A percentile compares a stretch with the other conserved stretches of the same genome.
phyloP scores from a whole-genome alignment of 2,888 invertebrate species.

The Dinocampus coccinellae region DNA sequence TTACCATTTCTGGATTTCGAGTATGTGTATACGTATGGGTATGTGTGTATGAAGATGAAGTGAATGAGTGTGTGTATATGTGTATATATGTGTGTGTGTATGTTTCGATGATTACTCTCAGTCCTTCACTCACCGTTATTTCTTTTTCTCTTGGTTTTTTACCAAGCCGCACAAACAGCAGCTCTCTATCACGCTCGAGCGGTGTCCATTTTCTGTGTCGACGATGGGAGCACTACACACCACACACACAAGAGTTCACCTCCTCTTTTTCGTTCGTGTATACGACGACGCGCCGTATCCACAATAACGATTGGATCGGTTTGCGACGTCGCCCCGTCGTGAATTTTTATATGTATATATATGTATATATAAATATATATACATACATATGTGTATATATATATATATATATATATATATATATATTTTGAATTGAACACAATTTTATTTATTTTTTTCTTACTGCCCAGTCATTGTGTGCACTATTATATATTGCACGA shows the following conservation, averaged over 20 bases:
- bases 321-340: slow-evolving; percentile 32
- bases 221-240: slow-evolving; percentile 47
- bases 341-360: too few relatives aligned
- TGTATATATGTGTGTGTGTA: neutral
- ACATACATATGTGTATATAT: too few relatives aligned
- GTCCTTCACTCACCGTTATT: neutral
- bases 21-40: neutral
- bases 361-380: too few relatives aligned
- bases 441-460: slow-evolving; percentile 9
- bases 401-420: too few relatives aligned
- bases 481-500: neutral
- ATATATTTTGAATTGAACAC: too few relatives aligned
- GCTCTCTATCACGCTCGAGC: slow-evolving; percentile 52
- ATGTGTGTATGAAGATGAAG: neutral
- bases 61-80: neutral
- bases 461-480: slow-evolving; percentile 1
- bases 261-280: slow-evolving; percentile 41
- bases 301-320: slow-evolving; percentile 47
- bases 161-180: slow-evolving; percentile 20
- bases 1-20: too few relatives aligned
- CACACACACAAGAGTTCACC: slow-evolving; percentile 35
- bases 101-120: neutral
- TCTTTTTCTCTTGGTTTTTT: slow-evolving; percentile 17
- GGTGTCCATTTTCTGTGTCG: slow-evolving; percentile 63
- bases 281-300: slow-evolving; percentile 50